Percentiles rank a stretch among this genome's conserved stretches.
These are phyloP conservation scores for Patella ulyssiponensis DNA, from an alignment of 2,888 invertebrate genomes.

Conservation along the genomic window DNA sequence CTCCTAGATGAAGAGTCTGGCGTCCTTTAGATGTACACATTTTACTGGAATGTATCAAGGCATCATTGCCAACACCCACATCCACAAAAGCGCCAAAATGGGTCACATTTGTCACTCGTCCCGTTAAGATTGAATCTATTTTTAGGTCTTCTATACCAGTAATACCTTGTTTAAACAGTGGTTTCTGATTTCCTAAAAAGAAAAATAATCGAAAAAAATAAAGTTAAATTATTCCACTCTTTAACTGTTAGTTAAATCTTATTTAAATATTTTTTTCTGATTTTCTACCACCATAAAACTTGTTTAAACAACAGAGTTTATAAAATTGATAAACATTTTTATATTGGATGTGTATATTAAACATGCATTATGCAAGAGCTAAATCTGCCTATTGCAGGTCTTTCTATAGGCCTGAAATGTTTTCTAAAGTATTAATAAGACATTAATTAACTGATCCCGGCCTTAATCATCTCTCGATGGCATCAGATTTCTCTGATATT, in stretches of 20 bases:
- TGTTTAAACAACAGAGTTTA: no score
- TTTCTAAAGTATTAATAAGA: no score
- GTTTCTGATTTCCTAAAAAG: conserved; percentile 76
- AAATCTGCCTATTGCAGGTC: no score
- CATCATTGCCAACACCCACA: conserved; percentile 72
- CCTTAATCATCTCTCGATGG: no score
- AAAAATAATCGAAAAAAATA: conserved; percentile 12
- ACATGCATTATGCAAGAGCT: no score
- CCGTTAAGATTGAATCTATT: conserved; percentile 71
- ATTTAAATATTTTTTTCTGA: conserved; percentile 83
- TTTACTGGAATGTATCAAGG: conserved; percentile 73
- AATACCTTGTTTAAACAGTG: conserved; percentile 84
- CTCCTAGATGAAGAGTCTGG: conserved; percentile 49
- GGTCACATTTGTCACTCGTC: conserved; percentile 88
- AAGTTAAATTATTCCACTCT: no score
- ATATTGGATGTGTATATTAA: background rate
- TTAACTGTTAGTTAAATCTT: conserved; percentile 77
- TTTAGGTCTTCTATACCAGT: conserved; percentile 79
- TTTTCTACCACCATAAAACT: conserved; percentile 68
- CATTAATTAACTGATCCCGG: no score
- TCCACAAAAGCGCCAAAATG: conserved; percentile 95
- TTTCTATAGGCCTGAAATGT: no score
- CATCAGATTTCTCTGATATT: no score
- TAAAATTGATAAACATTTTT: no score
- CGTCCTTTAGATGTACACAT: conserved; percentile 43